Evolutionary conservation across 2,113 vertebrate species (phyloP).

Genomic region (Sander lucioperca): DNA sequence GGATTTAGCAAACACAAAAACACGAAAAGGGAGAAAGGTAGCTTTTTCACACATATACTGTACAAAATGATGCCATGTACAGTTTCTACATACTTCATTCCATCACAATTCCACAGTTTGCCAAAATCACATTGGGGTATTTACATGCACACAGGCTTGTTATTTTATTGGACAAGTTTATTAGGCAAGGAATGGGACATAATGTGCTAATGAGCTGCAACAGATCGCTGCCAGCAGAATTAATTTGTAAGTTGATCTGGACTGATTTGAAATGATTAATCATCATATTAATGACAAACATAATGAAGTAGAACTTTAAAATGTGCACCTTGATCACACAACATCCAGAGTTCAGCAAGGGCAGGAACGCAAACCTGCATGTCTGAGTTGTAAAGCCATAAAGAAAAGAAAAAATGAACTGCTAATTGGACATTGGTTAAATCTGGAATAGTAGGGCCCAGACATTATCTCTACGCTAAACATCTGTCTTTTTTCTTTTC

Average conservation of each 20-base stretch:
- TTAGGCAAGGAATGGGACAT: conserved; percentile 31
- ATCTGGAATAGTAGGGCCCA: background rate
- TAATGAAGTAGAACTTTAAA: conserved; percentile 23
- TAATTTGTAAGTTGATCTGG: conserved; percentile 33
- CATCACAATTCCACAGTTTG: background rate
- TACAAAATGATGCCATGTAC: too few relatives aligned
- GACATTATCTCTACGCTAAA: background rate
- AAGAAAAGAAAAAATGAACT: background rate
- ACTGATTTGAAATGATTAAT: conserved; percentile 54
- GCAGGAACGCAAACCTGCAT: background rate
- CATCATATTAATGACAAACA: conserved; percentile 50
- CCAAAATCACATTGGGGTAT: background rate
- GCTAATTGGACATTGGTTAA: background rate
- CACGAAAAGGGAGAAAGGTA: too few relatives aligned
- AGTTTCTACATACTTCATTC: background rate
- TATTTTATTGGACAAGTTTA: conserved; percentile 38
- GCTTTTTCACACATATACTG: too few relatives aligned
- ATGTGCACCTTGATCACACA: conserved; percentile 19
- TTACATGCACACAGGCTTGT: background rate
- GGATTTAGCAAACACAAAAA: too few relatives aligned
- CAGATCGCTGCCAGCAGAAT: conserved; percentile 38
- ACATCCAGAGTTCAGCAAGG: conserved; percentile 5
- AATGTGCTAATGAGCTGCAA: conserved; percentile 40
- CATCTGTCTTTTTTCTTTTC: background rate
- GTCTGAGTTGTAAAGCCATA: too few relatives aligned